A percentile compares a stretch with the other conserved stretches of the same genome.
Evolutionary conservation across 1,140 invertebrate genomes (phyloP).

Genomic region (Laupala kohalensis): DNA sequence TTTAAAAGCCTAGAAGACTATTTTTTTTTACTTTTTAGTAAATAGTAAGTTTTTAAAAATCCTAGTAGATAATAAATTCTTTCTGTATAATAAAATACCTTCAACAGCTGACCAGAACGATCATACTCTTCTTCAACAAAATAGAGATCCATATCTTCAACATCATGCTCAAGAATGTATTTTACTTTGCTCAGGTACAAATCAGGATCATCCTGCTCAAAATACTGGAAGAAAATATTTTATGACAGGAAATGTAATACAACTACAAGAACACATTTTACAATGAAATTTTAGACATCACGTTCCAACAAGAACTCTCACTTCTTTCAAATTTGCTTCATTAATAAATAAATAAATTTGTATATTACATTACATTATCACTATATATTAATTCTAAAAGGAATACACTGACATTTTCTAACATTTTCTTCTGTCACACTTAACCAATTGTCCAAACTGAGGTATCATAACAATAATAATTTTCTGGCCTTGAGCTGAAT

Average conservation of each 20-base stretch:
- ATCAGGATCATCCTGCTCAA: constrained; percentile 91
- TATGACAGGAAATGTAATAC: not conserved
- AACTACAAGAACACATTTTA: not conserved
- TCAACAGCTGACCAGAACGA: constrained; percentile 55
- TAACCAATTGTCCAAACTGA: too few species aligned
- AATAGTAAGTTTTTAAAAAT: not conserved
- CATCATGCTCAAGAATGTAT: constrained; percentile 81
- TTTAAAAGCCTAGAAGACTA: too few species aligned
- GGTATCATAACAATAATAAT: too few species aligned
- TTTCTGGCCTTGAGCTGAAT: too few species aligned
- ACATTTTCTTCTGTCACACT: too few species aligned
- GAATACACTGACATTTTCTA: too few species aligned
- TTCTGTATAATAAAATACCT: constrained; percentile 28
- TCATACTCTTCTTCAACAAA: constrained; percentile 86
- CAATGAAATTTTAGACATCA: not conserved
- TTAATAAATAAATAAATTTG: too few species aligned
- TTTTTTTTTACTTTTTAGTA: too few species aligned
- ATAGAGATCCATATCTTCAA: constrained; percentile 70
- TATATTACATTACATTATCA: too few species aligned
- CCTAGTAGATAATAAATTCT: not conserved
- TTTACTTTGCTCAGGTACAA: constrained; percentile 83
- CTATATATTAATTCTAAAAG: too few species aligned
- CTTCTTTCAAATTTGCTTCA: too few species aligned
- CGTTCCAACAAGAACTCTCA: not conserved
- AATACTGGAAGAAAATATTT: constrained; percentile 78